Percentiles rank a stretch among this genome's conserved stretches.
phyloP scores from a whole-genome alignment of 2,888 invertebrate species.

The Agrochola macilenta region DNA sequence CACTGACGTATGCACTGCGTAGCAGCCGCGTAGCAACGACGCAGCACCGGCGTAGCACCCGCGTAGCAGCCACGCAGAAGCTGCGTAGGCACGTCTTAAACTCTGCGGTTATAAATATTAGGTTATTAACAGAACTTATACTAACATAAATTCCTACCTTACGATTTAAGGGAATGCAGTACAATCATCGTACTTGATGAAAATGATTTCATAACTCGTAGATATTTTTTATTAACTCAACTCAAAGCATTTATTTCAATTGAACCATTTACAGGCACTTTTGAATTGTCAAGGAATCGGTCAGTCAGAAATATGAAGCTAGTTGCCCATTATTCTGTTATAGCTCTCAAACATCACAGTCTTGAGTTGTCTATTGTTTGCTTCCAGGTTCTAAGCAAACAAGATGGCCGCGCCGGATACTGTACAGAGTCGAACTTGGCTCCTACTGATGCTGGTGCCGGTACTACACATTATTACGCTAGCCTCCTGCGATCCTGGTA shows the following conservation, averaged over 20 bases:
- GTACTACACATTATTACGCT: slow-evolving; percentile 65
- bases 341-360: too few relatives aligned
- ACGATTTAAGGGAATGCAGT: neutral
- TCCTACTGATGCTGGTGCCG: slow-evolving; percentile 60
- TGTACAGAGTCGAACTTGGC: slow-evolving; percentile 52
- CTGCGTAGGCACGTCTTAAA: neutral
- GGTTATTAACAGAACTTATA: neutral
- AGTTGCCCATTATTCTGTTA: neutral
- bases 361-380: slow-evolving; percentile 39
- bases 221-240: neutral
- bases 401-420: slow-evolving; percentile 69
- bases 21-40: neutral
- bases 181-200: neutral
- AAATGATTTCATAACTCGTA: neutral
- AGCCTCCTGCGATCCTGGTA: slow-evolving; percentile 76
- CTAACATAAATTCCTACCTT: neutral
- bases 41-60: neutral
- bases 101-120: neutral
- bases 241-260: too few relatives aligned
- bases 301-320: too few relatives aligned
- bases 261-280: too few relatives aligned
- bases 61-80: neutral
- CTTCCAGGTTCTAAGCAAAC: slow-evolving; percentile 70
- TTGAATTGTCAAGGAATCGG: too few relatives aligned
- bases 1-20: neutral